phyloP scores from a whole-genome alignment of 2,797 vertebrate genomes.

The Geotrypetes seraphini region DNA sequence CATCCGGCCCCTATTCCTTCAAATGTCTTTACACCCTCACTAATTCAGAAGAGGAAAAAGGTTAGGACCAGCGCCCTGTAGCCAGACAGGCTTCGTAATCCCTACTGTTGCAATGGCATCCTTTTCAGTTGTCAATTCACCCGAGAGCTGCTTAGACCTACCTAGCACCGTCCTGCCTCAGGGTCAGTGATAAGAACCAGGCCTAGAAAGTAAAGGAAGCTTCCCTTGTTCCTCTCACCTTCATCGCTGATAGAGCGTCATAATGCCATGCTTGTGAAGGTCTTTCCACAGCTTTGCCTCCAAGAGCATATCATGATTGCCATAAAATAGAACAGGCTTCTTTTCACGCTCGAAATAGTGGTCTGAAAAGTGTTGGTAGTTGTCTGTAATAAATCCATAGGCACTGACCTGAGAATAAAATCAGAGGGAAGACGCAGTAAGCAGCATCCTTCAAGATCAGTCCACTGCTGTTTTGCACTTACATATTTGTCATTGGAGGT shows the following conservation, averaged over 20 bases:
- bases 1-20: too few relatives aligned
- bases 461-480: too few relatives aligned
- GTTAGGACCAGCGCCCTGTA: rapidly evolving
- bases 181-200: background rate
- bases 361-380: constrained; percentile 63
- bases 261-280: constrained; percentile 43
- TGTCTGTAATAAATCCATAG: constrained; percentile 69
- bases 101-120: background rate
- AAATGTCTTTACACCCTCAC: background rate
- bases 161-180: background rate
- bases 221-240: rapidly evolving
- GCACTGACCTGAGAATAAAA: constrained; percentile 59
- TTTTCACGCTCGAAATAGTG: constrained; percentile 63
- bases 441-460: too few relatives aligned
- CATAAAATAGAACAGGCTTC: constrained; percentile 56
- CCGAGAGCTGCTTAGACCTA: too few relatives aligned
- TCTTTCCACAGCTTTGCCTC: constrained; percentile 56
- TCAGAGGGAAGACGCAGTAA: background rate
- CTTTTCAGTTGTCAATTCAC: background rate
- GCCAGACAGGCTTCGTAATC: background rate
- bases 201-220: background rate
- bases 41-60: background rate
- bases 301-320: constrained; percentile 67
- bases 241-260: constrained; percentile 60
- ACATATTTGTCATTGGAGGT: too few relatives aligned